Evolutionary conservation across 2,888 invertebrate species (phyloP).

Genomic region (Clitarchus hookeri): DNA sequence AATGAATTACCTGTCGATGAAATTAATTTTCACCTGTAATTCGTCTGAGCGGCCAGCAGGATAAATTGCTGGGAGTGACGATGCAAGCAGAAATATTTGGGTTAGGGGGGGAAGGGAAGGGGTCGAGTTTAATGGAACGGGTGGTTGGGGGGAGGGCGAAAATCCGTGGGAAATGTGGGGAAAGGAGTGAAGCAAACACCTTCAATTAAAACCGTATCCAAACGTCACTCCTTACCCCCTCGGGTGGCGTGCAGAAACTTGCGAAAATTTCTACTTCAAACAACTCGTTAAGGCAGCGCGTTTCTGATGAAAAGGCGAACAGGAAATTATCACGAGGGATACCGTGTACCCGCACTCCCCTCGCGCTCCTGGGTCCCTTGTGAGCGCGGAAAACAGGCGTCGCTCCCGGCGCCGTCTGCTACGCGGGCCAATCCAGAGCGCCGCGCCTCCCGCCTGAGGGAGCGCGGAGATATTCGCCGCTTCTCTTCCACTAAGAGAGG

Average conservation of each 20-base stretch:
- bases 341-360: not conserved
- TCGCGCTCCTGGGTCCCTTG: not conserved
- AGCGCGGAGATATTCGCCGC: too few species aligned
- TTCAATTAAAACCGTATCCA: constrained; percentile 2
- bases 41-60: not conserved
- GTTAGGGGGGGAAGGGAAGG: not conserved
- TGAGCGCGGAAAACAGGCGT: too few species aligned
- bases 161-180: not conserved
- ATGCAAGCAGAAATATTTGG: not conserved
- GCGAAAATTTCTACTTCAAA: constrained; percentile 14
- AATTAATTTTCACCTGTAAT: not conserved
- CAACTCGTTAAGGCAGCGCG: constrained; percentile 14
- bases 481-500: too few species aligned
- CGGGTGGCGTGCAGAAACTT: not conserved
- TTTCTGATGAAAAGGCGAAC: constrained; percentile 5
- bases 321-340: not conserved
- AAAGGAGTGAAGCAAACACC: constrained; percentile 1
- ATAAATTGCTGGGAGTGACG: not conserved
- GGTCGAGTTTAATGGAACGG: too few species aligned
- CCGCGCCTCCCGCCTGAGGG: too few species aligned
- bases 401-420: too few species aligned
- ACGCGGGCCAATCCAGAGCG: too few species aligned
- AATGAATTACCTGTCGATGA: constrained; percentile 3
- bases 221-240: not conserved
- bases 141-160: not conserved